Evolutionary conservation across 2,113 vertebrate genomes (phyloP).

Genomic region (Nothoprocta perdicaria): DNA sequence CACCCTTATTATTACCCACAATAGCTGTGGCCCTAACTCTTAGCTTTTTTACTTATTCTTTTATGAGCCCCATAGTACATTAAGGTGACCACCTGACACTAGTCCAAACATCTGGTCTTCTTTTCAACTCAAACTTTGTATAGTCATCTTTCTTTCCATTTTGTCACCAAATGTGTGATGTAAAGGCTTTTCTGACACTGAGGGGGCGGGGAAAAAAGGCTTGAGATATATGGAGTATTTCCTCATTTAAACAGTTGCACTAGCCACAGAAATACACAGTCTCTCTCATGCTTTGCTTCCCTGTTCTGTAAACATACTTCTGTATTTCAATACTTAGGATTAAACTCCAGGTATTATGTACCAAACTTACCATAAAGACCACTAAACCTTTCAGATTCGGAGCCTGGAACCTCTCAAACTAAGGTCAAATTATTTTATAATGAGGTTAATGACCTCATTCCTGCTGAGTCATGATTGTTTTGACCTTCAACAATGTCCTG

Average conservation of each 20-base stretch:
- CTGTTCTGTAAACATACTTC: not conserved
- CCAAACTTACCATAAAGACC: fast-evolving
- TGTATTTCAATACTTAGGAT: not conserved
- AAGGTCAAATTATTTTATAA: not conserved
- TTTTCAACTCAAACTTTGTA: not conserved
- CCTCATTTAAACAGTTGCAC: not conserved
- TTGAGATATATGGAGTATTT: not conserved
- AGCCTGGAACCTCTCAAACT: not conserved
- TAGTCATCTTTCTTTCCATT: not conserved
- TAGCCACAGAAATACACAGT: not conserved
- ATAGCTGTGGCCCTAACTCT: not conserved
- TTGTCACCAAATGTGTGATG: not conserved
- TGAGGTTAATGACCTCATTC: not conserved
- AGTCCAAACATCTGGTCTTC: not conserved
- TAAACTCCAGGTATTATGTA: no score
- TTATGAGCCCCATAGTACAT: no score
- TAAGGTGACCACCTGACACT: not conserved
- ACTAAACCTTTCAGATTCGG: not conserved
- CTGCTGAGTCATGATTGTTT: not conserved
- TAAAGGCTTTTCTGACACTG: not conserved
- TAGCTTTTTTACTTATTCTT: not conserved
- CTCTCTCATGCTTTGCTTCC: not conserved
- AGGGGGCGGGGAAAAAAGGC: fast-evolving
- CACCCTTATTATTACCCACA: not conserved
- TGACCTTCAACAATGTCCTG: not conserved